phyloP scores from a whole-genome alignment of 2,113 vertebrate species.

The Hypocryptadius cinnamomeus region DNA sequence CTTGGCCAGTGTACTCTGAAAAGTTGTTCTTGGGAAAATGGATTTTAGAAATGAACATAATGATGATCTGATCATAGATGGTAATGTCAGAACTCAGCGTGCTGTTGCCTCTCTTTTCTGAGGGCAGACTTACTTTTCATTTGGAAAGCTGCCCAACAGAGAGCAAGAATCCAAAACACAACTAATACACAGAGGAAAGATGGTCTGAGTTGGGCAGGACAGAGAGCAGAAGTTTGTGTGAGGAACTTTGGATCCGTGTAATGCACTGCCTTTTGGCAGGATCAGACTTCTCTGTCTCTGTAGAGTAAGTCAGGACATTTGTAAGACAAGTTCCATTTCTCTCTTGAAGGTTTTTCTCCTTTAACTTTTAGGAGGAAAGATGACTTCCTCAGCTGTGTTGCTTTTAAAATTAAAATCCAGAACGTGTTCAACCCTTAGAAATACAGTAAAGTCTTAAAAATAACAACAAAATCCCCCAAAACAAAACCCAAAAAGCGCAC shows the following conservation, averaged over 20 bases:
- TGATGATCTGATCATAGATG: background rate
- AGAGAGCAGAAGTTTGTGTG: background rate
- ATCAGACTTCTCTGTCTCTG: background rate
- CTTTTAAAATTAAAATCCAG: background rate
- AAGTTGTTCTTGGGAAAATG: background rate
- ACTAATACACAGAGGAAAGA: background rate
- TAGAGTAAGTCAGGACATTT: background rate
- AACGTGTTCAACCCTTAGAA: background rate
- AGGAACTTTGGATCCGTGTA: background rate
- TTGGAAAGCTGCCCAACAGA: background rate
- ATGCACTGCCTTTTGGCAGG: background rate
- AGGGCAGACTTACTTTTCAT: background rate
- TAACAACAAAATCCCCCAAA: background rate
- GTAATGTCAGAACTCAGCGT: background rate
- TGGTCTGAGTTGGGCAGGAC: background rate
- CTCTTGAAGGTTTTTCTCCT: background rate
- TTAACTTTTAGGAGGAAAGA: background rate
- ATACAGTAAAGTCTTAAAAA: background rate
- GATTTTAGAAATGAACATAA: background rate
- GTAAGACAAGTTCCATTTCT: background rate
- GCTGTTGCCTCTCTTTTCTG: background rate
- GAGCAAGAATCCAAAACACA: background rate
- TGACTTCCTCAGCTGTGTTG: background rate
- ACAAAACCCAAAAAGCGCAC: fast-evolving
- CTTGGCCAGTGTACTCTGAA: background rate